Evolutionary conservation across 37 sponge, comb jelly and placozoan species (phyloP).

Genomic region (Spongilla lacustris): DNA sequence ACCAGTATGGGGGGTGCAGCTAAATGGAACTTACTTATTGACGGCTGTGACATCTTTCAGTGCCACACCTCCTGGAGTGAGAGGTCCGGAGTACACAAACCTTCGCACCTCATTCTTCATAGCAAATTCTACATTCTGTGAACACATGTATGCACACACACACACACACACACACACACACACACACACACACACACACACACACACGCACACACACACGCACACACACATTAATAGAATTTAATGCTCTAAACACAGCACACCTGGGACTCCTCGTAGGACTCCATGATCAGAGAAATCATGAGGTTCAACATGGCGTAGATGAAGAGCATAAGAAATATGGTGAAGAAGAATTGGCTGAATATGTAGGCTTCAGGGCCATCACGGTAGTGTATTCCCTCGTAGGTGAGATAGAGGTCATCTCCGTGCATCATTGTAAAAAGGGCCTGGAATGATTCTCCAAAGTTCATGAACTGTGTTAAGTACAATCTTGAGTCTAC

Average conservation of each 20-base stretch:
- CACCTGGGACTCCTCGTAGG: conserved; percentile 59
- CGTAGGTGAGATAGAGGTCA: conserved; percentile 41
- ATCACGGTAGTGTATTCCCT: not conserved
- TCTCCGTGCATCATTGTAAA: conserved; percentile 64
- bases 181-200: no score
- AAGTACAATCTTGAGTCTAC: no score
- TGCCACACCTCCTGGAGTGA: conserved; percentile 54
- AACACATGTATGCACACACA: not conserved
- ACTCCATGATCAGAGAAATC: conserved; percentile 45
- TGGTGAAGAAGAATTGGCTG: conserved; percentile 54
- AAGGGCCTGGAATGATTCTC: conserved; percentile 29
- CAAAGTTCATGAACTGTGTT: conserved; percentile 28
- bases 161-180: no score
- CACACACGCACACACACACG: no score
- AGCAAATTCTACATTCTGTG: conserved; percentile 28
- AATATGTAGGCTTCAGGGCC: conserved; percentile 43
- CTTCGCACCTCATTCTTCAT: conserved; percentile 56
- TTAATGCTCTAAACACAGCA: not conserved
- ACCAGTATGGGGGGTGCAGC: no score
- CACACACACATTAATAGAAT: not conserved
- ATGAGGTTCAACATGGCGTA: conserved; percentile 65
- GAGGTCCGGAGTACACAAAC: conserved; percentile 59
- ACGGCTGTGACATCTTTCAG: conserved; percentile 44
- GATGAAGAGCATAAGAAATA: conserved; percentile 53
- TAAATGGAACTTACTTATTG: conserved; percentile 35